phyloP scores from a whole-genome alignment of 2,797 vertebrate genomes.

The Periophthalmus magnuspinnatus region DNA sequence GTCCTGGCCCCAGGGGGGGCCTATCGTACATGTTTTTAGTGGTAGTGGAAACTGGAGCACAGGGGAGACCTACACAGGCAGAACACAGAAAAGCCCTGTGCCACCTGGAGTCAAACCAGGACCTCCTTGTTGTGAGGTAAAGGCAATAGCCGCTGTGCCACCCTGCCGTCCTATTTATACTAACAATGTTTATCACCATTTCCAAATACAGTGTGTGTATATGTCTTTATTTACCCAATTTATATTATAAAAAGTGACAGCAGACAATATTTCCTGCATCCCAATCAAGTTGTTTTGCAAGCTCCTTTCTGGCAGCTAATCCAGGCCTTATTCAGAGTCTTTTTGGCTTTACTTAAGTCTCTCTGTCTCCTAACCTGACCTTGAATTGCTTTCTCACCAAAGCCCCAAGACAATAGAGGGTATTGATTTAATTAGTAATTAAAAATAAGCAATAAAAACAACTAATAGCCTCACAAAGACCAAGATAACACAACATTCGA shows the following conservation, averaged over 20 bases:
- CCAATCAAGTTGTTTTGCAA: background rate
- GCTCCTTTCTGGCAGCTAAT: background rate
- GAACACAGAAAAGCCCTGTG: too few species aligned
- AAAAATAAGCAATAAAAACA: slow-evolving; percentile 16
- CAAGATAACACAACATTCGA: slow-evolving; percentile 27
- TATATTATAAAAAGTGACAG: background rate
- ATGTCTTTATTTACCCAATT: background rate
- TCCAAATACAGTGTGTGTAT: background rate
- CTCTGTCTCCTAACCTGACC: slow-evolving; percentile 16
- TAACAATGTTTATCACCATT: background rate
- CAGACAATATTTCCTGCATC: too few species aligned
- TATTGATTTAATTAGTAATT: slow-evolving; percentile 37
- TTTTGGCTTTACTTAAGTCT: slow-evolving; percentile 13
- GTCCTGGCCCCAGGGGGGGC: too few species aligned
- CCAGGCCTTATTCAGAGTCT: slow-evolving; percentile 2
- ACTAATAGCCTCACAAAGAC: slow-evolving; percentile 29
- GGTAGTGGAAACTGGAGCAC: too few species aligned
- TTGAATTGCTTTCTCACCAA: slow-evolving; percentile 23
- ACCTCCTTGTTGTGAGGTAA: too few species aligned
- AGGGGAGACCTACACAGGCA: too few species aligned
- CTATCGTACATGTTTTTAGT: too few species aligned
- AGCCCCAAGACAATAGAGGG: slow-evolving; percentile 37
- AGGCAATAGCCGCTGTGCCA: too few species aligned
- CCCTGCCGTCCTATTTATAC: too few species aligned
- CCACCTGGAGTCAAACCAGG: too few species aligned